Percentiles rank a stretch among this genome's conserved stretches.
phyloP scores from a whole-genome alignment of 2,113 vertebrate genomes.

The Eudyptes chrysolophus region DNA sequence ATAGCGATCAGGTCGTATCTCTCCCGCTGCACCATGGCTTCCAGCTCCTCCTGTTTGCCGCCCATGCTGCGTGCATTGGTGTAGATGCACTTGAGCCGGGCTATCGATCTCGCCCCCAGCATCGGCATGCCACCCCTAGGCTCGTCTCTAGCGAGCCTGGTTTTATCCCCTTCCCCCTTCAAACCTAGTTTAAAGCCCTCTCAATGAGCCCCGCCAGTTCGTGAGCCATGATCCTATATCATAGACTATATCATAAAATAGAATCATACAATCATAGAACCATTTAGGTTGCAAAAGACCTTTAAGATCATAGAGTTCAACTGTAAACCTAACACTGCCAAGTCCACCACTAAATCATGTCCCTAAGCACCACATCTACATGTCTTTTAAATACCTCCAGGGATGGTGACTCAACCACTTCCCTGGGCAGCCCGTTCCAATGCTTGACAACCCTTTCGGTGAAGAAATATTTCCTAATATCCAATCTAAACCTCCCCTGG shows the following conservation, averaged over 20 bases:
- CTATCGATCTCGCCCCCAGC: too few species aligned
- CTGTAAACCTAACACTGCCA: background rate
- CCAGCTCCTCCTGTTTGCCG: too few species aligned
- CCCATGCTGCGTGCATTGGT: too few species aligned
- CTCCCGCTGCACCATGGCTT: too few species aligned
- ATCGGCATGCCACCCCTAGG: too few species aligned
- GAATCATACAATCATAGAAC: background rate
- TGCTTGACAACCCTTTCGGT: background rate
- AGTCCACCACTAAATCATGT: background rate
- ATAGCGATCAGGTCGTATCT: too few species aligned
- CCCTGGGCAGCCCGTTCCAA: background rate
- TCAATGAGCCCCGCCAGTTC: too few species aligned
- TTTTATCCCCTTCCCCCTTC: too few species aligned
- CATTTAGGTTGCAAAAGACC: background rate
- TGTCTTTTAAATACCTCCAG: background rate
- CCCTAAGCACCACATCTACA: background rate
- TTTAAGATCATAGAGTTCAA: background rate
- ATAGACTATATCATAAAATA: background rate
- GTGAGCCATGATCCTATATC: too few species aligned
- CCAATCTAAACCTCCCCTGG: background rate
- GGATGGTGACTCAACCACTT: background rate
- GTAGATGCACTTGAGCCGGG: too few species aligned
- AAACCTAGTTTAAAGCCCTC: too few species aligned
- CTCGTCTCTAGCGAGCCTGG: too few species aligned
- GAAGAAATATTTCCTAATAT: background rate